Evolutionary conservation across 2,797 vertebrate species (phyloP).

Genomic region (Anguilla anguilla): DNA sequence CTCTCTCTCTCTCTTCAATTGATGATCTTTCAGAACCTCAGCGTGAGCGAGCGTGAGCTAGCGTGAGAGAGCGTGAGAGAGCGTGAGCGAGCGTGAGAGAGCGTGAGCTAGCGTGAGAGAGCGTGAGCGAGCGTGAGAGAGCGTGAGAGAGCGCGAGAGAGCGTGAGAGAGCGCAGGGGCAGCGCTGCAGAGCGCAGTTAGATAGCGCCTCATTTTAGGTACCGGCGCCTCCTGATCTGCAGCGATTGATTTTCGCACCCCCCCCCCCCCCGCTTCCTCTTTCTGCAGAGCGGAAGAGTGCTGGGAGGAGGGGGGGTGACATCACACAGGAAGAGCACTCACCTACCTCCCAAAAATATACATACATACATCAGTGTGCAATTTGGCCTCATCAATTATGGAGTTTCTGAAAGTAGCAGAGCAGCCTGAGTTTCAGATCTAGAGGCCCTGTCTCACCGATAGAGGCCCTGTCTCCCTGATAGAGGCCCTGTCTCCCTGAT

Average conservation of each 20-base stretch:
- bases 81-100: too few species aligned
- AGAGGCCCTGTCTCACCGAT: too few species aligned
- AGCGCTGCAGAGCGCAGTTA: neutral
- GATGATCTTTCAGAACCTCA: neutral
- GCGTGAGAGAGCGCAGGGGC: too few species aligned
- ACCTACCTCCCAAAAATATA: neutral
- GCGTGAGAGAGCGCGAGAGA: too few species aligned
- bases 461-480: too few species aligned
- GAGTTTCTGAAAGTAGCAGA: too few species aligned
- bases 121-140: too few species aligned
- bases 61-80: too few species aligned
- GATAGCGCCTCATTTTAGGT: neutral
- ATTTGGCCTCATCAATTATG: neutral
- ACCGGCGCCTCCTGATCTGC: neutral
- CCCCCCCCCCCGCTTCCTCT: neutral
- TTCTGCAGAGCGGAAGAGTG: neutral
- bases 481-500: too few species aligned
- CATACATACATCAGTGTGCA: neutral
- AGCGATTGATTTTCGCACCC: neutral
- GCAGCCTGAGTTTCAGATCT: too few species aligned
- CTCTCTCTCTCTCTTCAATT: neutral
- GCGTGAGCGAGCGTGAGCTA: too few species aligned
- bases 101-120: too few species aligned
- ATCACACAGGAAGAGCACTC: conserved; percentile 14
- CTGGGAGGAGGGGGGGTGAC: neutral